A percentile compares a stretch with the other conserved stretches of the same genome.
Evolutionary conservation across 2,888 invertebrate species (phyloP).

Genomic region (Leptothorax acervorum): DNA sequence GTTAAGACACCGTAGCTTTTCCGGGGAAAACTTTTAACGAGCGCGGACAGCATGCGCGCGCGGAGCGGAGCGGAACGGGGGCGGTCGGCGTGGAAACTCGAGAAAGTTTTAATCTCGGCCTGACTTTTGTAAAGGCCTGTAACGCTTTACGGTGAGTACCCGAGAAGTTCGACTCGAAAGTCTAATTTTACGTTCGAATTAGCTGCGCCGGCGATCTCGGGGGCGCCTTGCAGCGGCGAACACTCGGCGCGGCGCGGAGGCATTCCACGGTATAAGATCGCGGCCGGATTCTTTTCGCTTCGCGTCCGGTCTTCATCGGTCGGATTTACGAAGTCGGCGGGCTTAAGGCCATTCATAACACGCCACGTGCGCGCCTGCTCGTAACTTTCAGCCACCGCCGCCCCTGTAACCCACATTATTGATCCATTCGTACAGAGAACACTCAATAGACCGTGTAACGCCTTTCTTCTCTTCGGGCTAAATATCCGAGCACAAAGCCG

Average conservation of each 20-base stretch:
- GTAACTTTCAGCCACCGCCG: conserved; percentile 14
- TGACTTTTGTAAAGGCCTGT: conserved; percentile 71
- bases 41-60: conserved; percentile 67
- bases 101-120: conserved; percentile 79
- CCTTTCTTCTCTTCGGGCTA: not conserved
- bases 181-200: conserved; percentile 74
- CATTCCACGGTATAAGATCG: conserved; percentile 9
- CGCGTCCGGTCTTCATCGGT: conserved; percentile 33
- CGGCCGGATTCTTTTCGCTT: conserved; percentile 41
- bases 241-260: not conserved
- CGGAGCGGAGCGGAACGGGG: not conserved
- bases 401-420: conserved; percentile 55
- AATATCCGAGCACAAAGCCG: conserved; percentile 4
- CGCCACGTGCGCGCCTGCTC: conserved; percentile 55
- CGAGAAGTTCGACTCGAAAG: conserved; percentile 73
- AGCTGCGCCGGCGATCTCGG: conserved; percentile 55
- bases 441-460: conserved; percentile 27
- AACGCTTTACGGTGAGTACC: conserved; percentile 77
- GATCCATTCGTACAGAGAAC: conserved; percentile 53
- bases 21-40: conserved; percentile 80
- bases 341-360: conserved; percentile 63
- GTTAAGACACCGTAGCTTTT: conserved; percentile 78
- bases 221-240: not conserved
- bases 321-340: conserved; percentile 48
- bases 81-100: conserved; percentile 48